Conservation (phyloP, 2,888 invertebrate genomes). For the Parnassius mnemosyne region DNA sequence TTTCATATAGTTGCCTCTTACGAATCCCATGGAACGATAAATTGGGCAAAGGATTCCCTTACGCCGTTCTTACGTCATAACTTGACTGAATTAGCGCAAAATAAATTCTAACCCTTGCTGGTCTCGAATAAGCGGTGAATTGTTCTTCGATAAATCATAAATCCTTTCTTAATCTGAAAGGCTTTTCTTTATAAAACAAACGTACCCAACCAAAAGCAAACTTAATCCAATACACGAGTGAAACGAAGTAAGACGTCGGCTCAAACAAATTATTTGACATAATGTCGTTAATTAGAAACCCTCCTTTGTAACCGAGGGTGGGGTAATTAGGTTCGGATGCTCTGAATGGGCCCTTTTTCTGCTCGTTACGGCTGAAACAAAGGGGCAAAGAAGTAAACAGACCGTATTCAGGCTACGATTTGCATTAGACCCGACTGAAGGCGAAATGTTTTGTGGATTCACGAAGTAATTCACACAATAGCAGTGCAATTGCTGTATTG, state of each 20-base stretch:
- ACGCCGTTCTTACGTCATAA: too few species aligned
- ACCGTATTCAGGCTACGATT: conserved; percentile 69
- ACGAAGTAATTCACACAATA: conserved; percentile 17
- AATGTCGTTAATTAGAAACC: conserved; percentile 80
- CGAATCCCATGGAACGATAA: too few species aligned
- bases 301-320: conserved; percentile 71
- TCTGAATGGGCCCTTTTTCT: conserved; percentile 79
- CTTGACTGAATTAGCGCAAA: too few species aligned
- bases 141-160: conserved; percentile 27
- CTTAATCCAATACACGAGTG: conserved; percentile 72
- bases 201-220: conserved; percentile 57
- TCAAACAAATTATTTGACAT: conserved; percentile 81
- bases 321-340: conserved; percentile 78
- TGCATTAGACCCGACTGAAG: conserved; percentile 66
- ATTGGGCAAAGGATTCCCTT: too few species aligned
- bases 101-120: not conserved
- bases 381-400: conserved; percentile 76
- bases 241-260: conserved; percentile 68
- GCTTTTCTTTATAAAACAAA: conserved; percentile 62
- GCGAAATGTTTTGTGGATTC: conserved; percentile 35
- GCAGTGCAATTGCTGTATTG: conserved; percentile 6
- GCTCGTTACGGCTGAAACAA: conserved; percentile 78
- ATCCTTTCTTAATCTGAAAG: conserved; percentile 47
- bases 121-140: conserved; percentile 10
- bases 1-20: too few species aligned